These are phyloP conservation scores for Calephelis virginiensis DNA, from an alignment of 1,140 invertebrate species.

Conservation along the genomic window DNA sequence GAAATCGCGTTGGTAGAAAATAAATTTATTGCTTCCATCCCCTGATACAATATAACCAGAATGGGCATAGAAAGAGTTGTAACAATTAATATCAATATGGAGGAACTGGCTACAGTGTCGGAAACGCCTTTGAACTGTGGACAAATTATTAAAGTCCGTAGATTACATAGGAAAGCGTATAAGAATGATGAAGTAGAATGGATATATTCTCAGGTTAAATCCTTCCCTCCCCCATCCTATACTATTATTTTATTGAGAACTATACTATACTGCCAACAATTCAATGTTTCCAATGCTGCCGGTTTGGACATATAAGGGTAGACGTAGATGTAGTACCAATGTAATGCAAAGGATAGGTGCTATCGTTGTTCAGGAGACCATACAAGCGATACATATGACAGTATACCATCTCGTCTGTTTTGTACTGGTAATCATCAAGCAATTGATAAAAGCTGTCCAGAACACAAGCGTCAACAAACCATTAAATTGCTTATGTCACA, in stretches of 20 bases:
- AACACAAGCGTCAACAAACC: not conserved
- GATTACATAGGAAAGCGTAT: too few species aligned
- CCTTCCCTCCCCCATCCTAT: too few species aligned
- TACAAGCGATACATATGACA: not conserved
- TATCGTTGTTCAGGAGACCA: not conserved
- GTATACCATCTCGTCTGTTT: not conserved
- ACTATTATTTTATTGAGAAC: too few species aligned
- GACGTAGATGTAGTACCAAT: too few species aligned
- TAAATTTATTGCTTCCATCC: not conserved
- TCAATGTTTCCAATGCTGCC: constrained; percentile 25
- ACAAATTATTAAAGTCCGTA: not conserved
- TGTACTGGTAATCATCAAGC: not conserved
- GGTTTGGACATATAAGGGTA: not conserved
- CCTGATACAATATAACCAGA: not conserved
- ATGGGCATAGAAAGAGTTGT: not conserved
- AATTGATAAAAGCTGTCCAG: constrained; percentile 1
- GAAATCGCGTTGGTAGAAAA: not conserved
- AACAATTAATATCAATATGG: too few species aligned
- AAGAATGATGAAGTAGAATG: too few species aligned
- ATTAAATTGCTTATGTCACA: constrained; percentile 12
- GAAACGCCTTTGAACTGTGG: not conserved
- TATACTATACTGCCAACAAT: too few species aligned
- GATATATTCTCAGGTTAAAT: too few species aligned
- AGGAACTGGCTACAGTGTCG: not conserved
- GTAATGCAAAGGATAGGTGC: not conserved